Evolutionary conservation across 2,113 vertebrate genomes (phyloP).

Genomic region (Seriola quinqueradiata): DNA sequence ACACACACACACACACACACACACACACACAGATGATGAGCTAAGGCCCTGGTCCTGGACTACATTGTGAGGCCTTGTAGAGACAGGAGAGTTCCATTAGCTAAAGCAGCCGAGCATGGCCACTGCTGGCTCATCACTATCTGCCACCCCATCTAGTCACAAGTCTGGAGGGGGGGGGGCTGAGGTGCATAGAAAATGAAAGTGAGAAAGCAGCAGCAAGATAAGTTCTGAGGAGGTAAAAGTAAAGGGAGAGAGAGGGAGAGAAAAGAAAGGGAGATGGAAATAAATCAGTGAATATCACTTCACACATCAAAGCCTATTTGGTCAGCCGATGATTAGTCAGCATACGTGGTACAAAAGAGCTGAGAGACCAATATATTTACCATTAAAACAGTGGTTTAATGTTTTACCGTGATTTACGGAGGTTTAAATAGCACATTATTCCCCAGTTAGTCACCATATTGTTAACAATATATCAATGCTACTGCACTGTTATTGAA

Average conservation of each 20-base stretch:
- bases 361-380: conserved; percentile 76
- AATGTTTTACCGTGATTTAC: conserved; percentile 78
- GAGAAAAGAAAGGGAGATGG: conserved; percentile 29
- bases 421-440: conserved; percentile 75
- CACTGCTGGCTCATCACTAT: conserved; percentile 83
- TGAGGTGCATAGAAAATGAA: conserved; percentile 34
- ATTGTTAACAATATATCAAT: conserved; percentile 79
- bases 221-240: conserved; percentile 36
- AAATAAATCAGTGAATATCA: conserved; percentile 75
- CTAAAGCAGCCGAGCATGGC: conserved; percentile 76
- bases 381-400: conserved; percentile 72
- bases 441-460: conserved; percentile 77
- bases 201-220: conserved; percentile 35
- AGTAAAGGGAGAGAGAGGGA: neutral
- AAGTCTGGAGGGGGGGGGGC: conserved; percentile 33
- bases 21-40: conserved; percentile 50
- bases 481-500: conserved; percentile 64
- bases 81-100: conserved; percentile 79
- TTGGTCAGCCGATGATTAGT: conserved; percentile 77
- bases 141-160: conserved; percentile 65
- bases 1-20: conserved; percentile 37
- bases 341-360: conserved; percentile 67
- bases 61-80: conserved; percentile 75
- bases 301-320: conserved; percentile 72
- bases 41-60: conserved; percentile 58